phyloP scores from a whole-genome alignment of 2,797 vertebrate genomes.

The Myripristis jacobus region DNA sequence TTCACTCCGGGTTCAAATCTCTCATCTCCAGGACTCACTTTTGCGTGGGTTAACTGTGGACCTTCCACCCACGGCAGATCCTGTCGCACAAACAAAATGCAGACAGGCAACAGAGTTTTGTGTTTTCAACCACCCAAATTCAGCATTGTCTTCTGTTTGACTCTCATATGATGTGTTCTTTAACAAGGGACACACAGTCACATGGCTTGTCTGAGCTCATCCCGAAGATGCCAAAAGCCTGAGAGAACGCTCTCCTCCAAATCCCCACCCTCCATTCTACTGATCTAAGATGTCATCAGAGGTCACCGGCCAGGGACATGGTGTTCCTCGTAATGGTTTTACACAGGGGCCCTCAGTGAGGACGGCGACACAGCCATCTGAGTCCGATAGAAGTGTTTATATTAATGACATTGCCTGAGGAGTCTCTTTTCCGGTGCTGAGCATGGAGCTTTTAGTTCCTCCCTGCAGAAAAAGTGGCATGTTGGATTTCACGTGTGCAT shows the following conservation, averaged over 20 bases:
- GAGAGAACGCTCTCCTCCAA: neutral
- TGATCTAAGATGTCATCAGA: constrained; percentile 45
- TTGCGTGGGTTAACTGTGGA: neutral
- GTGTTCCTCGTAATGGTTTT: constrained; percentile 51
- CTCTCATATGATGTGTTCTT: neutral
- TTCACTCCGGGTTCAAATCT: constrained; percentile 21
- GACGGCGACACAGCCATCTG: constrained; percentile 14
- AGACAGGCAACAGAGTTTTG: neutral
- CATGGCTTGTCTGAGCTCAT: constrained; percentile 12
- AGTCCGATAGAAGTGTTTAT: constrained; percentile 54
- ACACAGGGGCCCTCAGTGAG: constrained; percentile 19
- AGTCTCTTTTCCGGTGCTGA: constrained; percentile 44
- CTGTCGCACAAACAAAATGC: constrained; percentile 37
- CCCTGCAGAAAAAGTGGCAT: constrained; percentile 51
- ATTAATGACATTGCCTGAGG: constrained; percentile 51
- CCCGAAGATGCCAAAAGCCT: neutral
- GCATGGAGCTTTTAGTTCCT: constrained; percentile 23
- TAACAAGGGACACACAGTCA: neutral
- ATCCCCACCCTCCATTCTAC: constrained; percentile 13
- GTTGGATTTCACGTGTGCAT: constrained; percentile 21
- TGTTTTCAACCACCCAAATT: neutral
- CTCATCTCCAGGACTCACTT: constrained; percentile 41
- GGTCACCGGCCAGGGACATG: constrained; percentile 41
- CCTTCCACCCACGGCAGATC: neutral
- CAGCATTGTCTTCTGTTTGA: neutral